Evolutionary conservation across 1,140 invertebrate genomes (phyloP).

Genomic region (Eurosta solidaginis): DNA sequence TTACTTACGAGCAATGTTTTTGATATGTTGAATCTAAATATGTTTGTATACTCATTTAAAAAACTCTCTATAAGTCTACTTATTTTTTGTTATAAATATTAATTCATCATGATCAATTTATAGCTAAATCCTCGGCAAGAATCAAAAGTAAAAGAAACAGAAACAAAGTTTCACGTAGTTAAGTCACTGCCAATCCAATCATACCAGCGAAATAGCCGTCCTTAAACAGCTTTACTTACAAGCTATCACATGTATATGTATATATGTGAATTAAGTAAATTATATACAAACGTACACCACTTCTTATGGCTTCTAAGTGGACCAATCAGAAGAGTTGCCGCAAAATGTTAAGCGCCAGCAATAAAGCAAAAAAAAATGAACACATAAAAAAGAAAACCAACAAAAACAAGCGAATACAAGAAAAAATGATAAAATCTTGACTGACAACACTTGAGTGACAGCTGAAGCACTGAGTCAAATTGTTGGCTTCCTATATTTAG

Average conservation of each 20-base stretch:
- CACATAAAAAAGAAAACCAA: not conserved
- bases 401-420: conserved; percentile 8
- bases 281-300: too few species aligned
- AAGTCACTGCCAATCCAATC: conserved; percentile 19
- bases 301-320: not conserved
- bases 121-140: too few species aligned
- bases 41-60: too few species aligned
- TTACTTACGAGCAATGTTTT: too few species aligned
- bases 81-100: too few species aligned
- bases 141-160: not conserved
- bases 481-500: not conserved
- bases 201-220: not conserved
- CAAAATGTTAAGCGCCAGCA: conserved; percentile 21
- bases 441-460: conserved; percentile 6
- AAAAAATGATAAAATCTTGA: conserved; percentile 7
- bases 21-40: too few species aligned
- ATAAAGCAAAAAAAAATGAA: not conserved
- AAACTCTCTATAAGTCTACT: too few species aligned
- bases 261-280: too few species aligned
- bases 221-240: not conserved
- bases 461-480: conserved; percentile 9
- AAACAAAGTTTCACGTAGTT: not conserved
- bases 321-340: conserved; percentile 2
- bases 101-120: too few species aligned
- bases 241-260: not conserved